Conservation (phyloP, 2,113 vertebrate genomes). For the Indri indri region DNA sequence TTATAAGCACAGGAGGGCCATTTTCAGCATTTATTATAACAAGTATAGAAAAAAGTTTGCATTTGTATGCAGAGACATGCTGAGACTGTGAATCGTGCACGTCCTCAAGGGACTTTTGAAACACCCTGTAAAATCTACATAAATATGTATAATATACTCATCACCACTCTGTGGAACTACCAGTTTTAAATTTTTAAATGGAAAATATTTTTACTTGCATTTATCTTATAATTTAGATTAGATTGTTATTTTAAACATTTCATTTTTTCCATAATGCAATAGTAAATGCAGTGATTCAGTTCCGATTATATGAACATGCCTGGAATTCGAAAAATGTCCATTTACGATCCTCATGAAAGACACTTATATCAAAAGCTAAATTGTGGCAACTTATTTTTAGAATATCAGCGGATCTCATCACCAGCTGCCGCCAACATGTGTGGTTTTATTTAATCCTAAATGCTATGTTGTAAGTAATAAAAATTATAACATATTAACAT, state of each 20-base stretch:
- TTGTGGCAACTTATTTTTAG: slow-evolving; percentile 58
- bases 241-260: slow-evolving; percentile 55
- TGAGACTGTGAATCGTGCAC: slow-evolving; percentile 35
- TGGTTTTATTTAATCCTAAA: slow-evolving; percentile 70
- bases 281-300: neutral
- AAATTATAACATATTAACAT: slow-evolving; percentile 65
- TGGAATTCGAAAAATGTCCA: slow-evolving; percentile 48
- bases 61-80: slow-evolving; percentile 56
- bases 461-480: slow-evolving; percentile 62
- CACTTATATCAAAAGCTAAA: neutral
- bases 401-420: slow-evolving; percentile 50
- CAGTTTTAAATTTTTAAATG: slow-evolving; percentile 63
- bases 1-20: slow-evolving; percentile 55
- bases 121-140: slow-evolving; percentile 78
- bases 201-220: slow-evolving; percentile 60
- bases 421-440: slow-evolving; percentile 55
- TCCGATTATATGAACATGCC: neutral
- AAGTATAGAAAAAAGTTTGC: slow-evolving; percentile 40
- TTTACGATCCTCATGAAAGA: slow-evolving; percentile 52
- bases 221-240: slow-evolving; percentile 68
- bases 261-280: slow-evolving; percentile 46
- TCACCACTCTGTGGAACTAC: slow-evolving; percentile 27
- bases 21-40: slow-evolving; percentile 70
- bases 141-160: slow-evolving; percentile 76
- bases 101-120: slow-evolving; percentile 69